Evolutionary conservation across 2,113 vertebrate genomes (phyloP), one percentile per base, ranked within the genome.

Genomic region (Pluvialis apricaria): DNA sequence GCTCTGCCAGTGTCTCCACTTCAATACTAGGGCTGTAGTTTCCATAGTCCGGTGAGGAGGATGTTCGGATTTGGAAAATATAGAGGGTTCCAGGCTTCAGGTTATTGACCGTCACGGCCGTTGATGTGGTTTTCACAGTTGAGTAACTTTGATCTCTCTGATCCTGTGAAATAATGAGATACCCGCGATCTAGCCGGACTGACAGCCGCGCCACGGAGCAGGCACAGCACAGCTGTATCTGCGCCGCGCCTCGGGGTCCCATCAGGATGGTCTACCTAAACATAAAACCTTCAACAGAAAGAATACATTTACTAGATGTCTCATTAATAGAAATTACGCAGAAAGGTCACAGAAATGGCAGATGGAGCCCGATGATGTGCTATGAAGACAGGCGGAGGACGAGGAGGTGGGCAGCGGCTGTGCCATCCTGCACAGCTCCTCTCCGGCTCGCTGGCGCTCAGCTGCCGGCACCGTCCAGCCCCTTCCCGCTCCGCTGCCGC

Each of bases 71-170:
- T 96, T 99, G 99, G 98, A 99, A 99, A 92, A 99, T 97, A 38
- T 99, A 99, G 87, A 98, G 98, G 58, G 99, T 99, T 36, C 99
- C 99, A 0, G 99, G 98, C 92, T 99, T 99, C 90, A 99, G 98
- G 97, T 99, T 99, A 97, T 98, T 98, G 96, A 99, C 98, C 2
- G 98, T 99, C 97, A 99, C 99, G 0, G 98, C 97, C 0, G 99
- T 98, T 20, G 98, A 96, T 9, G 98, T 97, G 4, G 99, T 99
- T 97, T 99, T 99, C 96, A 99, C 98, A 2, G 98, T 99, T 5
- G 99, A 99, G 95, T 99, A 99, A 40, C 98, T 99, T 92, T 99
- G 99, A 94, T 99, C 99, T 93, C 98, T 99, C 97, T 99, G 99
- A 95, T 99, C 99, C 99, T 99, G 90, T 9, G 69, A 71, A 58